Conservation (phyloP, 1,140 invertebrate genomes). For the Adoxophyes honmai region DNA sequence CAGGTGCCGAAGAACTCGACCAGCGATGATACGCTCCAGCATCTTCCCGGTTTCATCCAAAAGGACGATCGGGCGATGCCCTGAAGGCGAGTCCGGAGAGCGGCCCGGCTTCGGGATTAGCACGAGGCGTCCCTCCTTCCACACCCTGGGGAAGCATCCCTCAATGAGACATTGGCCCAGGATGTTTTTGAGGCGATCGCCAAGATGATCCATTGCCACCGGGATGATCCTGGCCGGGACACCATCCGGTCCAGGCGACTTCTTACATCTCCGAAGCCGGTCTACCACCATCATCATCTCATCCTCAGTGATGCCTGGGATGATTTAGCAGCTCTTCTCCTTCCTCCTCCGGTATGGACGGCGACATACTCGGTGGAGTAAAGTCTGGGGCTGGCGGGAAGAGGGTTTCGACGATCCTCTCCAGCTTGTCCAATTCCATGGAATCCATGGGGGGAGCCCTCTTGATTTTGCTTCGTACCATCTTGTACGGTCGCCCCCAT, state of each 20-base stretch:
- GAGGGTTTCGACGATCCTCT: background rate
- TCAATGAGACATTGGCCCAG: background rate
- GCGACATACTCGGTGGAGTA: background rate
- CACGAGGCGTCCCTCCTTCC: too few species aligned
- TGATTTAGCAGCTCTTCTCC: background rate
- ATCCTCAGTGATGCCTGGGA: background rate
- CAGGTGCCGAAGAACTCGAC: background rate
- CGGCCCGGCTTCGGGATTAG: too few species aligned
- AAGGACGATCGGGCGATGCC: too few species aligned
- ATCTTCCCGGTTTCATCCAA: too few species aligned
- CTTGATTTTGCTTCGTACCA: conserved; percentile 26
- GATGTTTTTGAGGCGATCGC: background rate
- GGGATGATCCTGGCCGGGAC: background rate
- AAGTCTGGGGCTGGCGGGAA: background rate
- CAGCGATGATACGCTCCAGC: too few species aligned
- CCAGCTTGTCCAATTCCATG: background rate
- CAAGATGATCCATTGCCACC: background rate
- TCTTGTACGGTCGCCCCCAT: conserved; percentile 38
- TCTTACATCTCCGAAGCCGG: too few species aligned
- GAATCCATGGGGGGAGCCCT: conserved; percentile 25
- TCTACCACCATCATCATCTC: background rate
- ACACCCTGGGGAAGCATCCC: background rate
- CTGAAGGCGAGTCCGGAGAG: too few species aligned
- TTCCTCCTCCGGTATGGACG: background rate
- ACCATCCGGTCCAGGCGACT: background rate